Conservation (phyloP, 2,888 invertebrate species). For the Hemaris fuciformis region DNA sequence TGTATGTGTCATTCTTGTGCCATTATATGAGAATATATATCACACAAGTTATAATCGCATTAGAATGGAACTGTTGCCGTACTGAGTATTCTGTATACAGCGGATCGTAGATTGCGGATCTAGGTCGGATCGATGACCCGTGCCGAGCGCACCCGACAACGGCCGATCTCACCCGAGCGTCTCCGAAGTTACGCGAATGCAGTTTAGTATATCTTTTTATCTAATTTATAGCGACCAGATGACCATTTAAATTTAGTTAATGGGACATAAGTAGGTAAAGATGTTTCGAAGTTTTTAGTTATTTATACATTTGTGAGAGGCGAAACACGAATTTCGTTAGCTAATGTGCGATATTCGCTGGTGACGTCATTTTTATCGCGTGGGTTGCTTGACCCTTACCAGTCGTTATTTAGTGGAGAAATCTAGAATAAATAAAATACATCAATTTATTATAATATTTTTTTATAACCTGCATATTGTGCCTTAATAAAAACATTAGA, state of each 20-base stretch:
- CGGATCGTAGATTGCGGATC: slow-evolving; percentile 31
- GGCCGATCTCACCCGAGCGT: slow-evolving; percentile 32
- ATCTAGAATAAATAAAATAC: too few species aligned
- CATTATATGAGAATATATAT: neutral
- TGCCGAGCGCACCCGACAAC: slow-evolving; percentile 35
- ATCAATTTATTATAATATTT: too few species aligned
- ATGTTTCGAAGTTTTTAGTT: slow-evolving; percentile 21
- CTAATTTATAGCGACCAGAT: slow-evolving; percentile 23
- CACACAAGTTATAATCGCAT: neutral
- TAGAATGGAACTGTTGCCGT: neutral
- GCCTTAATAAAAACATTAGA: too few species aligned
- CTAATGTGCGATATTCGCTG: neutral
- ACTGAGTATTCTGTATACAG: slow-evolving; percentile 1
- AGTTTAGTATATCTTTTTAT: slow-evolving; percentile 19
- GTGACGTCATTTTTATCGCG: neutral
- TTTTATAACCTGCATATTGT: too few species aligned
- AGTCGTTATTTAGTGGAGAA: too few species aligned
- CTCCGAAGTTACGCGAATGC: slow-evolving; percentile 20
- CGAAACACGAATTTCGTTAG: neutral
- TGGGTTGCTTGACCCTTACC: neutral
- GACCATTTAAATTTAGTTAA: slow-evolving; percentile 22
- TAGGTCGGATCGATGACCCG: slow-evolving; percentile 63
- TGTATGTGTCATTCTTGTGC: too few species aligned
- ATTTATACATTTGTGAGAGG: slow-evolving; percentile 2
- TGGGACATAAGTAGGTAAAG: slow-evolving; percentile 23